Base-by-base conservation (phyloP, 2,113 vertebrate genomes). In the Hippoglossus stenolepis region DNA sequence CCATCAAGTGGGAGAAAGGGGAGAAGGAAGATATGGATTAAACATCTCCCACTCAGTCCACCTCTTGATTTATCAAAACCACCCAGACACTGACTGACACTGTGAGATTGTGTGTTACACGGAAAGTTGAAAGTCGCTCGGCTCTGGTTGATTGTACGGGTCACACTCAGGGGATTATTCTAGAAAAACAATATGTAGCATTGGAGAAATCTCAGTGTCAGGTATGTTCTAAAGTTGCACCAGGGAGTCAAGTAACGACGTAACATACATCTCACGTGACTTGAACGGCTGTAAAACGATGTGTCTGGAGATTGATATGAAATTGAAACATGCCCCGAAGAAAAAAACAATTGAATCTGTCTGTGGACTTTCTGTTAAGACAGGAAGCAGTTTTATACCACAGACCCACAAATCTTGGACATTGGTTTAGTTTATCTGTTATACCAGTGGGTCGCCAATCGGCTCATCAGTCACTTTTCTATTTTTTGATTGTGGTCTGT, bases 121-220 rank as follows among this genome's bases (percentile, higher is more conserved):
- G 53, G 53, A 21, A 12, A 53, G 59, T 47, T 62, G 3, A 73
- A 63, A 57, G 57, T 75, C 51, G 24, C 65, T 73, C 56, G 26
- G 71, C 69, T 81, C 57, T 79, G 69, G 65, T 60, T 73, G 78
- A 79, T 73, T 72, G 53, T 73, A 67, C 68, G 54, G 70, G 63
- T 78, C 79, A 65, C 75, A 83, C 88, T 91, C 90, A 91, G 88
- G 89, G 88, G 77, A 74, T 82, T 65, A 73, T 47, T 78, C 24
- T n/a, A 35, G 28, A 70, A 66, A 67, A 73, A 70, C 26, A 62
- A 64, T 79, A 87, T 84, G 79, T 88, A 86, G 77, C 77, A 81
- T 75, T 77, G 64, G 51, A 57, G 15, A 84, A 89, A 73, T 58
- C 71, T 75, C 60, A 67, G 66, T 45, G 59, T 88, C 72, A 67